Evolutionary conservation across 2,113 vertebrate species (phyloP).

Genomic region (Aegypius monachus): DNA sequence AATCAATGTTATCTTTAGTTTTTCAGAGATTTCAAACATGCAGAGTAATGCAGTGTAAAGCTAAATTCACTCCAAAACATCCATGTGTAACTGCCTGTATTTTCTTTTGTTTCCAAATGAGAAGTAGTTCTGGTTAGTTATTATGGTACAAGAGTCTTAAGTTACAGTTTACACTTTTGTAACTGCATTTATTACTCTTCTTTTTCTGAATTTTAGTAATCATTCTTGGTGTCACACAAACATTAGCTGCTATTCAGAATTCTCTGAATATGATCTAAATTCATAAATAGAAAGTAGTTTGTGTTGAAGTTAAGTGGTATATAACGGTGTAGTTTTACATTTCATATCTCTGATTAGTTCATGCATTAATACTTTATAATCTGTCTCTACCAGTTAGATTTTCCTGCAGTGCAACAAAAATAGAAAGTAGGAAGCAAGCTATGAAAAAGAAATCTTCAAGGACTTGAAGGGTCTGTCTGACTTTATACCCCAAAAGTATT

Average conservation of each 20-base stretch:
- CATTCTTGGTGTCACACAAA: not conserved
- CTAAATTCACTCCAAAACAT: not conserved
- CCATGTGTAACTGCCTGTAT: rapidly evolving
- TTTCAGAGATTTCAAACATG: not conserved
- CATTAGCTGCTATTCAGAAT: not conserved
- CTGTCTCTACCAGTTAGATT: not conserved
- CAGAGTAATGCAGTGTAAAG: not conserved
- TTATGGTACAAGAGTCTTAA: not conserved
- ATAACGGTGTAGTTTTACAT: not conserved
- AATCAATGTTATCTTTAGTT: not conserved
- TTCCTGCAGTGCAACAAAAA: not conserved
- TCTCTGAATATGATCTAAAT: not conserved
- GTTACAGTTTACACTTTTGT: not conserved
- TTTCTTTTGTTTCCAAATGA: not conserved
- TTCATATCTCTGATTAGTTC: not conserved
- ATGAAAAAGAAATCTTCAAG: not conserved
- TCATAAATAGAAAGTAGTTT: not conserved
- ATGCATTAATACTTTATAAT: not conserved
- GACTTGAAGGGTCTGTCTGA: not conserved
- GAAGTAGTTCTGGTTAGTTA: not conserved
- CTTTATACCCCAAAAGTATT: not conserved
- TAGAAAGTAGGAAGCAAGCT: not conserved
- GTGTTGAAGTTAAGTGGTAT: not conserved
- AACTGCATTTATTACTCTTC: not conserved
- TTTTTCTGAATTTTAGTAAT: not conserved